Conservation (phyloP, 2,113 vertebrate genomes). For the Limanda limanda region DNA sequence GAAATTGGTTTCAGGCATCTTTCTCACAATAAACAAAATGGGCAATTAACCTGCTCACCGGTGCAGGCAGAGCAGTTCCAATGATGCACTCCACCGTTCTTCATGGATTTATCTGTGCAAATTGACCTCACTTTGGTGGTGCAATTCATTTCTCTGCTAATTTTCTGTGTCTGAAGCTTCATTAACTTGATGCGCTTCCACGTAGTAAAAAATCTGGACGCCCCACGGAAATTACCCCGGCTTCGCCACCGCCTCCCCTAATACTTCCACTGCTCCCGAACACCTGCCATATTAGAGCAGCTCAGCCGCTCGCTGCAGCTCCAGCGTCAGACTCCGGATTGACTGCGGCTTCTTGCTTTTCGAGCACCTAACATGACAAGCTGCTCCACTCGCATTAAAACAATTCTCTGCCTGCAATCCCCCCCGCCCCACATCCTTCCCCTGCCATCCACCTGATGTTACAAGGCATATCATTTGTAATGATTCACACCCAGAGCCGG, state of each 20-base stretch:
- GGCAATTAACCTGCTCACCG: conserved; percentile 79
- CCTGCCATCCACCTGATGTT: conserved; percentile 68
- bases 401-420: conserved; percentile 48
- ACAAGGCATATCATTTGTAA: conserved; percentile 82
- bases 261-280: conserved; percentile 18
- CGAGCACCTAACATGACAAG: conserved; percentile 75
- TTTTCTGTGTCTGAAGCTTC: conserved; percentile 75
- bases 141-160: conserved; percentile 77
- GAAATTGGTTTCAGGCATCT: conserved; percentile 72
- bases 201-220: conserved; percentile 62
- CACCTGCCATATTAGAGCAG: conserved; percentile 37
- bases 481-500: conserved; percentile 78
- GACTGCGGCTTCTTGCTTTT: conserved; percentile 61
- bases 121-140: conserved; percentile 78
- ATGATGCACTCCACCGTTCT: conserved; percentile 68
- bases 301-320: conserved; percentile 28
- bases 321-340: conserved; percentile 17
- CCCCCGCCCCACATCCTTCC: conserved; percentile 40
- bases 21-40: conserved; percentile 79
- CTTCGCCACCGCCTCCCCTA: conserved; percentile 29
- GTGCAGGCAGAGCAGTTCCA: conserved; percentile 62
- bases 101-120: conserved; percentile 79
- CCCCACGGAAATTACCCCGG: conserved; percentile 39
- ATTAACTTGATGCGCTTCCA: conserved; percentile 71
- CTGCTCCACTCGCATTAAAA: conserved; percentile 71